Evolutionary conservation across 2,888 invertebrate genomes (phyloP).

Genomic region (Dolomedes plantarius): DNA sequence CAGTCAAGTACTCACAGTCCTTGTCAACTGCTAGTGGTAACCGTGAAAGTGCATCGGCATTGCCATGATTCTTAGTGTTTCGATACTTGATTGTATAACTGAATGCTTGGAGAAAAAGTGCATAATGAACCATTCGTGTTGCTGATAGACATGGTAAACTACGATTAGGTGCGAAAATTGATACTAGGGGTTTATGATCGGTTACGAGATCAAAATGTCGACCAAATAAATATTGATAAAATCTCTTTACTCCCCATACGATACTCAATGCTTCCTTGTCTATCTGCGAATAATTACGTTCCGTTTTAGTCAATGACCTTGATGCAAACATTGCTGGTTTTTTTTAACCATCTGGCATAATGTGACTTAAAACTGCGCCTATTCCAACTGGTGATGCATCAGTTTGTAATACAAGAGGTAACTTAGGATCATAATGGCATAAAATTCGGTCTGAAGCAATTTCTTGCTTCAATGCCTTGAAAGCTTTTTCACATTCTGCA

Average conservation of each 20-base stretch:
- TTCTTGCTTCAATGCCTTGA: slow-evolving; percentile 37
- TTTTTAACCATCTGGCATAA: slow-evolving; percentile 75
- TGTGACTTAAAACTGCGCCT: slow-evolving; percentile 76
- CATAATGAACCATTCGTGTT: slow-evolving; percentile 75
- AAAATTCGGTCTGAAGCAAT: slow-evolving; percentile 68
- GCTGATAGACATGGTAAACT: slow-evolving; percentile 75
- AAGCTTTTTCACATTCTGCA: slow-evolving; percentile 46
- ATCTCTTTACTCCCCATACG: slow-evolving; percentile 75
- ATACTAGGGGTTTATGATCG: slow-evolving; percentile 75
- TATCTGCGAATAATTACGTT: slow-evolving; percentile 76
- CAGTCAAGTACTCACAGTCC: slow-evolving; percentile 51
- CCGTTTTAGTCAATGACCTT: slow-evolving; percentile 66
- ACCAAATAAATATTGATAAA: slow-evolving; percentile 75
- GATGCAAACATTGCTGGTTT: slow-evolving; percentile 73
- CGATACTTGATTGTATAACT: slow-evolving; percentile 54
- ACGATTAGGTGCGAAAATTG: slow-evolving; percentile 76
- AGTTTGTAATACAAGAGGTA: slow-evolving; percentile 74
- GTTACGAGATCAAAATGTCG: slow-evolving; percentile 75
- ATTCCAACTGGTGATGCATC: slow-evolving; percentile 76
- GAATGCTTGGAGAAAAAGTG: slow-evolving; percentile 69
- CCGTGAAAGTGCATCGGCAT: slow-evolving; percentile 52
- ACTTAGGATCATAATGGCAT: slow-evolving; percentile 73
- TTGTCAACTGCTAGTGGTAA: slow-evolving; percentile 47
- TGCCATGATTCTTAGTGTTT: slow-evolving; percentile 39
- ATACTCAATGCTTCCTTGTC: slow-evolving; percentile 76